A percentile compares a stretch with the other conserved stretches of the same genome.
These are phyloP conservation scores for Mylabris phalerata DNA, from an alignment of 1,140 invertebrate genomes.

Conservation along the genomic window DNA sequence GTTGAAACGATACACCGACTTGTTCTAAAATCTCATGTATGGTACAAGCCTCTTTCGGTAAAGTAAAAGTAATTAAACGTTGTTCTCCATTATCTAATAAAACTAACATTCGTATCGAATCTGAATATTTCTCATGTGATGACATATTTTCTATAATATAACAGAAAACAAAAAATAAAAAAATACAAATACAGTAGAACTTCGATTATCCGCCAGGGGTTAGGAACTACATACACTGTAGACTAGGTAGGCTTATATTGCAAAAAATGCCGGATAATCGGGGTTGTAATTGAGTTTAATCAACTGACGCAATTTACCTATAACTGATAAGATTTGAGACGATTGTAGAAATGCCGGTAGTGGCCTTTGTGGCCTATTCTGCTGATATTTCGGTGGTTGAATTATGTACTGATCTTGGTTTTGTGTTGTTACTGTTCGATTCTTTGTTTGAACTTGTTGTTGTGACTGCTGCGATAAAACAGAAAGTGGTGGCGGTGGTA, in stretches of 20 bases:
- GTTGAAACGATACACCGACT: conserved; percentile 57
- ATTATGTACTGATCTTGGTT: conserved; percentile 31
- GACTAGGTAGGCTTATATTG: too few relatives aligned
- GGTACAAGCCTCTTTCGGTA: conserved; percentile 70
- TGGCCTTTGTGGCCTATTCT: conserved; percentile 23
- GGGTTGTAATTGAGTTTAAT: too few relatives aligned
- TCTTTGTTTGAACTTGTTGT: conserved; percentile 23
- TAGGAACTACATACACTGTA: too few relatives aligned
- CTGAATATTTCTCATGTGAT: conserved; percentile 32
- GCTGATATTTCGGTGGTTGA: conserved; percentile 26
- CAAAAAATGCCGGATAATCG: too few relatives aligned
- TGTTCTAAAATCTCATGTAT: conserved; percentile 72
- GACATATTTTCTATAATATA: background rate
- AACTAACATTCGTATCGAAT: conserved; percentile 64
- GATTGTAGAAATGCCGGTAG: conserved; percentile 33
- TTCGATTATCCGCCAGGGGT: too few relatives aligned
- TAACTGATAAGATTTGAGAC: conserved; percentile 38
- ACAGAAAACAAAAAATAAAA: background rate
- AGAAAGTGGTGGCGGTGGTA: too few relatives aligned
- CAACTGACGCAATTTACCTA: conserved; percentile 21
- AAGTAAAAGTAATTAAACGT: conserved; percentile 68
- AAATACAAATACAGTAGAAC: background rate
- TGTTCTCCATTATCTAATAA: conserved; percentile 65
- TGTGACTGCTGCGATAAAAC: conserved; percentile 3
- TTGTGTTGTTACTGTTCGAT: conserved; percentile 27